Percentiles rank a stretch among this genome's conserved stretches.
phyloP scores from a whole-genome alignment of 1,140 invertebrate genomes.

The Acromyrmex heyeri region DNA sequence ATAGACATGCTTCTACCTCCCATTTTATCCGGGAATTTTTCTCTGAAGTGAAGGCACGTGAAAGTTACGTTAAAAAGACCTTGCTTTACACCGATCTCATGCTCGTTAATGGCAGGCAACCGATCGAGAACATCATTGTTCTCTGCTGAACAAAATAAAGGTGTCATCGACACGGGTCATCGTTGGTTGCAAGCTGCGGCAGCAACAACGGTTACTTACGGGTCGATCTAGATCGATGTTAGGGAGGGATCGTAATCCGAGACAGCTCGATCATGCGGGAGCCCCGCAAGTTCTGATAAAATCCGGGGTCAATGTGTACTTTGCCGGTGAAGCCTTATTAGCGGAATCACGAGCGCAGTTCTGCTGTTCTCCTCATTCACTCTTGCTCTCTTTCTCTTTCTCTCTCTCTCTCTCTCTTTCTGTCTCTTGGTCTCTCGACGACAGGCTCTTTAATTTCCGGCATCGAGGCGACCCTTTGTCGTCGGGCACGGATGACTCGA shows the following conservation, averaged over 20 bases:
- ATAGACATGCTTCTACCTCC: neutral
- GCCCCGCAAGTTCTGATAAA: constrained; percentile 46
- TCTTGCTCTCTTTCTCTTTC: constrained; percentile 2
- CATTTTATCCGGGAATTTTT: neutral
- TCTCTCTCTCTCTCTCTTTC: neutral
- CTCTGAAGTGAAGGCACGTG: neutral
- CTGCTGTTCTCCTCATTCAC: neutral
- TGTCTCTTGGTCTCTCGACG: constrained; percentile 9
- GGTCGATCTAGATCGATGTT: constrained; percentile 18
- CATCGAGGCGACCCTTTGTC: constrained; percentile 63
- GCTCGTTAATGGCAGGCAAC: constrained; percentile 36
- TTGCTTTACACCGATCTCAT: neutral
- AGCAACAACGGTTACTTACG: constrained; percentile 56
- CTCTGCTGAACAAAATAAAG: constrained; percentile 13
- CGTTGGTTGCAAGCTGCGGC: neutral
- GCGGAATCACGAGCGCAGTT: constrained; percentile 44
- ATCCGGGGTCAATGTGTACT: constrained; percentile 49
- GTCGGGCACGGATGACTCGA: constrained; percentile 55
- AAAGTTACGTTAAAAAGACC: constrained; percentile 4
- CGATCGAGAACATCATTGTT: constrained; percentile 3
- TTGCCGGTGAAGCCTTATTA: constrained; percentile 62
- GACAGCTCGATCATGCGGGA: constrained; percentile 48
- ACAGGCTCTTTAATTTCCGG: constrained; percentile 52
- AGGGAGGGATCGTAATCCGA: constrained; percentile 11
- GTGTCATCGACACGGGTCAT: neutral